phyloP scores from a whole-genome alignment of 2,888 invertebrate species.

The Brachypterus glaber region DNA sequence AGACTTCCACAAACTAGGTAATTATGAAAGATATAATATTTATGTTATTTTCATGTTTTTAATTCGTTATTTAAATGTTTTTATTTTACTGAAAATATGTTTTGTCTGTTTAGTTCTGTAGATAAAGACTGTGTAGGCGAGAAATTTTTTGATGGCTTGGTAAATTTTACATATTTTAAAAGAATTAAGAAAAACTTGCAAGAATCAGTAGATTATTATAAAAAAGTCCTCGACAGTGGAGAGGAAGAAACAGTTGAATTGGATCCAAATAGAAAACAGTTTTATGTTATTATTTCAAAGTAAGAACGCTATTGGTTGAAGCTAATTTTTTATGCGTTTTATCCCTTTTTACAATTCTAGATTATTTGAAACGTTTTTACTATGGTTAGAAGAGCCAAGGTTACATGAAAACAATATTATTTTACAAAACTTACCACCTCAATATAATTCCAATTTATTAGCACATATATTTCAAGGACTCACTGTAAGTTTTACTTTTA shows the following conservation, averaged over 20 bases:
- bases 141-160: conserved; percentile 64
- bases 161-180: conserved; percentile 56
- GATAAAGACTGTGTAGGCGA: conserved; percentile 59
- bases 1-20: conserved; percentile 43
- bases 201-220: conserved; percentile 52
- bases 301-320: too few species aligned
- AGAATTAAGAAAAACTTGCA: conserved; percentile 58
- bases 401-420: conserved; percentile 58
- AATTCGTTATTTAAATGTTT: too few species aligned
- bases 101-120: conserved; percentile 39
- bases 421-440: conserved; percentile 60
- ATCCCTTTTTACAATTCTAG: conserved; percentile 10
- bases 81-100: too few species aligned
- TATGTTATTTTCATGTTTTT: conserved; percentile 1
- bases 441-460: conserved; percentile 59
- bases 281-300: conserved; percentile 23
- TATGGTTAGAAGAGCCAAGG: conserved; percentile 73
- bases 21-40: not conserved
- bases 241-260: conserved; percentile 31
- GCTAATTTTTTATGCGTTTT: too few species aligned
- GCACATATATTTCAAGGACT: conserved; percentile 52
- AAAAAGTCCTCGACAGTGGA: conserved; percentile 41
- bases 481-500: conserved; percentile 38
- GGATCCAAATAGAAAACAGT: conserved; percentile 23
- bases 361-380: conserved; percentile 45